These are phyloP conservation scores for Chaetogeoica ovagalla DNA, from an alignment of 2,888 invertebrate species.

Conservation along the genomic window DNA sequence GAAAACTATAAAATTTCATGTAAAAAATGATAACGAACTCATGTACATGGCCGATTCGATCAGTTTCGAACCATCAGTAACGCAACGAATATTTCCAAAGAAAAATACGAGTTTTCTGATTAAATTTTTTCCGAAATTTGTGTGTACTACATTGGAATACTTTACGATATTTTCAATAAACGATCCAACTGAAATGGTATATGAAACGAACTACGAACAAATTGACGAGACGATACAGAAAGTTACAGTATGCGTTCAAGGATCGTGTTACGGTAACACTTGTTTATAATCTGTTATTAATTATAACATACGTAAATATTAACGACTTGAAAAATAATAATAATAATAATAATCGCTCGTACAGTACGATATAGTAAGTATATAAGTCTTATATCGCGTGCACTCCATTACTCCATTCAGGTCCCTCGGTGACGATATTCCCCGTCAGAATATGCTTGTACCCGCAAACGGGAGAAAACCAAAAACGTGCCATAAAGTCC, in stretches of 20 bases:
- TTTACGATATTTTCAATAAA: constrained; percentile 30
- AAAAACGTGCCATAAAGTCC: not conserved
- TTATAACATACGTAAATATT: too few species aligned
- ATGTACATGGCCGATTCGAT: constrained; percentile 47
- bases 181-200: not conserved
- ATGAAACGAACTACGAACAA: not conserved
- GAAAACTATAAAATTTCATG: constrained; percentile 23
- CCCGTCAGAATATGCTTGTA: constrained; percentile 18
- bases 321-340: not conserved
- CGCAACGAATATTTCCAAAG: constrained; percentile 17
- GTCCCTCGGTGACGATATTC: constrained; percentile 27
- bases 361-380: too few species aligned
- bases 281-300: too few species aligned
- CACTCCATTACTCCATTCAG: not conserved
- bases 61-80: constrained; percentile 19
- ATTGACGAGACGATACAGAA: not conserved
- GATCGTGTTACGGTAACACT: constrained; percentile 38
- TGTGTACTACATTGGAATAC: constrained; percentile 28
- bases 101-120: constrained; percentile 27
- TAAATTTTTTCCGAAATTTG: constrained; percentile 24
- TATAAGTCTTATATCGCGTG: not conserved
- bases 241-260: constrained; percentile 11
- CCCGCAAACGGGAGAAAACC: not conserved
- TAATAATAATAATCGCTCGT: too few species aligned
- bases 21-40: constrained; percentile 34